Conservation (phyloP, 2,888 invertebrate genomes). For the Leptopilina syphax region DNA sequence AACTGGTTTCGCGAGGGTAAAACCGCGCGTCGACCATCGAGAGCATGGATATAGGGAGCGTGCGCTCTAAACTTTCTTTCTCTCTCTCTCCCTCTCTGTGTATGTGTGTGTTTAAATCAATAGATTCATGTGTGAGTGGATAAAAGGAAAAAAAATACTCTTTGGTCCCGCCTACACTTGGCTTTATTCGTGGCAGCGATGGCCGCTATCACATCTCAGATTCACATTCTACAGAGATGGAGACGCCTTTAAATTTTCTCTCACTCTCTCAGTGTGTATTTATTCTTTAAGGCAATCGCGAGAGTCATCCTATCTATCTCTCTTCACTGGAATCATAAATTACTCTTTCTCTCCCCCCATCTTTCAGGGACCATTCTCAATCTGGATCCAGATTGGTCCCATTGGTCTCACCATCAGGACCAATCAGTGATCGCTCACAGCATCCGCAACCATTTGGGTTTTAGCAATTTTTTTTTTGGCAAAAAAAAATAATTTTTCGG, state of each 20-base stretch:
- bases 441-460: constrained; percentile 59
- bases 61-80: constrained; percentile 41
- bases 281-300: constrained; percentile 47
- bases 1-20: constrained; percentile 55
- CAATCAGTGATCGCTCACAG: constrained; percentile 44
- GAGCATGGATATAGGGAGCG: constrained; percentile 14
- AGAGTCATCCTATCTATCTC: constrained; percentile 45
- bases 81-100: background rate
- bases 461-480: constrained; percentile 17
- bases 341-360: constrained; percentile 52
- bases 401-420: background rate
- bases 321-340: constrained; percentile 46
- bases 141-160: constrained; percentile 53
- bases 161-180: constrained; percentile 75
- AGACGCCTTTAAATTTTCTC: constrained; percentile 61
- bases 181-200: constrained; percentile 72
- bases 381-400: constrained; percentile 60
- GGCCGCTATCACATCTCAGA: constrained; percentile 73
- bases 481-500: background rate
- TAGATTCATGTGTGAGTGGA: constrained; percentile 42
- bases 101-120: constrained; percentile 25
- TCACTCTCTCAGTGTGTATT: constrained; percentile 58
- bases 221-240: constrained; percentile 69
- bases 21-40: constrained; percentile 9
- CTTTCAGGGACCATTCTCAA: constrained; percentile 32